Base-by-base conservation (phyloP, 2,113 vertebrate species). In the Callipepla californica region DNA sequence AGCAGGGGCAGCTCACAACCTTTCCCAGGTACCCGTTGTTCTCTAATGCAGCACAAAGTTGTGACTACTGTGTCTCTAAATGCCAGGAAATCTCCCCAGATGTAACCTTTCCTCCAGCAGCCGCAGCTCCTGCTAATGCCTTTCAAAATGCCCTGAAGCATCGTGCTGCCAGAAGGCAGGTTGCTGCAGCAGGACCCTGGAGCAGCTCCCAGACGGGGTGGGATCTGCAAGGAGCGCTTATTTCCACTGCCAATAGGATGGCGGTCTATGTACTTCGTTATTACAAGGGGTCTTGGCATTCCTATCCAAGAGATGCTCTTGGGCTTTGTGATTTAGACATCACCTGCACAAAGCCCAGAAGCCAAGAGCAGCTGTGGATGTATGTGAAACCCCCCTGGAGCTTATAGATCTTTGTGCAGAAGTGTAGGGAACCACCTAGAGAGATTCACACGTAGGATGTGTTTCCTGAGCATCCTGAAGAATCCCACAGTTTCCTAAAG, bases 21-120 rank as follows among this genome's bases (percentile, higher is more conserved):
- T 78, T 51, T 21, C 79, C 51, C 58, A 36, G 84, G 40, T n/a
- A 32, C 26, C 76, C 13, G 7, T 32, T 57, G 77, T 1, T 84
- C 58, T 65, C 61, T 50, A 63, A 34, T 1, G 5, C 57, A 65
- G 47, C 10, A 57, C 12, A 5, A 21, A 45, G 50, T 17, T 40
- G 30, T 0, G 1, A 23, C 42, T 83, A 13, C 34, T 0, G 0
- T 4, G 32, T 22, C 51, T 85, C 65, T 28, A 50, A 80, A 63
- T 21, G 42, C 73, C 85, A 85, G 59, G 5, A 70, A 11, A 57
- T 58, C 62, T 85, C 47, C 38, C 22, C 72, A 77, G 21, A 11
- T 10, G 19, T 14, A 17, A 85, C 63, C 80, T 75, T 36, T 51
- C 47, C 47, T 74, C 67, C 45, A 55, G 51, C 34, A 69, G 50